These are phyloP conservation scores for Orthonevra nobilis DNA, from an alignment of 2,888 invertebrate genomes.

Conservation along the genomic window DNA sequence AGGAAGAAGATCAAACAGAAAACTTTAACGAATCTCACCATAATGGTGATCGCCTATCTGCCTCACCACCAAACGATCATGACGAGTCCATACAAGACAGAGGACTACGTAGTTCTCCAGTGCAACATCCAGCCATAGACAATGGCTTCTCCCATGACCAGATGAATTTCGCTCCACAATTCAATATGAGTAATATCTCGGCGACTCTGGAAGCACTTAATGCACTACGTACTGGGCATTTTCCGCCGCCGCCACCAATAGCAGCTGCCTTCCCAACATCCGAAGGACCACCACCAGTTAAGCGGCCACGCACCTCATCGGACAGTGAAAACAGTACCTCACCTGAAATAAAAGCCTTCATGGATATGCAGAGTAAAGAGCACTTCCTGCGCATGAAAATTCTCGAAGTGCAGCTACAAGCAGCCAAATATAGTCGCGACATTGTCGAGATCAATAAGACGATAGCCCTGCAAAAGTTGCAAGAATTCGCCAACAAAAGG, in stretches of 20 bases:
- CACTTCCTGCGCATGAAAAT: conserved; percentile 80
- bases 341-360: conserved; percentile 77
- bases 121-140: conserved; percentile 69
- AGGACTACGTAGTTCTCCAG: conserved; percentile 71
- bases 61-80: conserved; percentile 71
- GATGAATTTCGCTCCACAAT: conserved; percentile 76
- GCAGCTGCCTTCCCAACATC: conserved; percentile 74
- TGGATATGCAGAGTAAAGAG: conserved; percentile 80
- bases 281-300: conserved; percentile 73
- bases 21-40: conserved; percentile 76
- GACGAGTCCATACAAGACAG: conserved; percentile 71
- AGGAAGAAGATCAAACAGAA: conserved; percentile 78
- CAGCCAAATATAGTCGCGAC: conserved; percentile 81
- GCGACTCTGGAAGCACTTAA: conserved; percentile 79
- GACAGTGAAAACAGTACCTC: conserved; percentile 69
- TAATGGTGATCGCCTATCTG: conserved; percentile 73
- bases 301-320: conserved; percentile 76
- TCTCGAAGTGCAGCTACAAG: conserved; percentile 79
- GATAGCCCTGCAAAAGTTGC: conserved; percentile 83
- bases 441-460: conserved; percentile 84
- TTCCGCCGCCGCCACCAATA: conserved; percentile 77
- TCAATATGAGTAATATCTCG: conserved; percentile 79
- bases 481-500: conserved; percentile 79
- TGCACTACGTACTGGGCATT: conserved; percentile 78
- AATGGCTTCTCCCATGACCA: conserved; percentile 72